Conservation (phyloP, 2,888 invertebrate genomes). For the Ornithoptera alexandrae region DNA sequence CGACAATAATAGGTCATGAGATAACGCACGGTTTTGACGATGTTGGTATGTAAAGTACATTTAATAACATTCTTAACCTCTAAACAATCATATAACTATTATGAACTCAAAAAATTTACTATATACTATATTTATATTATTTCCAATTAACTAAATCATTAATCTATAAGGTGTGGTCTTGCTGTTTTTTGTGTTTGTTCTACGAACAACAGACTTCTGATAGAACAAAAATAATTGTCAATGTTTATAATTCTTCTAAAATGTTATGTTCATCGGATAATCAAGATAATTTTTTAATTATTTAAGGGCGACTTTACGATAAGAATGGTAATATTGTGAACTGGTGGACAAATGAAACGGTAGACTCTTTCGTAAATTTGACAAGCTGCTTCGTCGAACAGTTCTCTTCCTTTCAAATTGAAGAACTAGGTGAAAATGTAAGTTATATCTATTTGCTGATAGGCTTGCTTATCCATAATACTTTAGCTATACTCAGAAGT, state of each 20-base stretch:
- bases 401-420: conserved; percentile 84
- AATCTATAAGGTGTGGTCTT: too few relatives aligned
- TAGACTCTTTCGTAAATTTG: conserved; percentile 86
- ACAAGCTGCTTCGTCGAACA: conserved; percentile 92
- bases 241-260: too few relatives aligned
- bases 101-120: too few relatives aligned
- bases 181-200: too few relatives aligned
- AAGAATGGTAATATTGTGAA: conserved; percentile 90
- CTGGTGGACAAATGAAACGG: conserved; percentile 93
- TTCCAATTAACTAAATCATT: too few relatives aligned
- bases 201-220: too few relatives aligned
- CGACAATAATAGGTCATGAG: conserved; percentile 88
- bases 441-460: neutral
- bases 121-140: too few relatives aligned
- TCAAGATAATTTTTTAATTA: neutral
- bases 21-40: conserved; percentile 81
- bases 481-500: too few relatives aligned
- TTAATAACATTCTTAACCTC: neutral
- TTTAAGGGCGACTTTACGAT: conserved; percentile 89
- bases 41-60: conserved; percentile 54
- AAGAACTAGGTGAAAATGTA: conserved; percentile 82
- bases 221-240: too few relatives aligned
- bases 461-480: too few relatives aligned
- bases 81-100: too few relatives aligned
- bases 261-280: too few relatives aligned